Conservation (phyloP, 2,888 invertebrate species). For the Osedax fenrisi region DNA sequence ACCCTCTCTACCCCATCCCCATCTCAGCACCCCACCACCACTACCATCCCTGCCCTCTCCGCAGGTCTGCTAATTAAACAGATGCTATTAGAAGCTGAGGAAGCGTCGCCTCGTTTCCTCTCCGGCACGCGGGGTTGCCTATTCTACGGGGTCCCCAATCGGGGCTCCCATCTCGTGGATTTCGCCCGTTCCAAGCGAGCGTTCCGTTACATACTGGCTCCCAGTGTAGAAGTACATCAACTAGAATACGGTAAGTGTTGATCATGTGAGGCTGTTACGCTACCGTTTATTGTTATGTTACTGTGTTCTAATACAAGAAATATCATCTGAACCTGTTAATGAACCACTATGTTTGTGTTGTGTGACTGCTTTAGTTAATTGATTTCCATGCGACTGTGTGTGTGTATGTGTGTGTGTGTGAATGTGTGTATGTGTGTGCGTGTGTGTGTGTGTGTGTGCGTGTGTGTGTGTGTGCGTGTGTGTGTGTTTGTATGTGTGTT, state of each 20-base stretch:
- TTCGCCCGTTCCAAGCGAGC: conserved; percentile 58
- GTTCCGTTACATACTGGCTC: conserved; percentile 68
- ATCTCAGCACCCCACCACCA: background rate
- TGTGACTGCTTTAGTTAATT: too few species aligned
- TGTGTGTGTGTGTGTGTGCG: too few species aligned
- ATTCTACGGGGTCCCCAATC: conserved; percentile 80
- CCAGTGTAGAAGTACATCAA: conserved; percentile 74
- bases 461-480: too few species aligned
- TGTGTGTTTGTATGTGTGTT: too few species aligned
- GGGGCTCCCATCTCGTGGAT: conserved; percentile 63
- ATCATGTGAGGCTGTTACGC: background rate
- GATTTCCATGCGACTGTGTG: too few species aligned
- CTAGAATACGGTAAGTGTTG: conserved; percentile 62
- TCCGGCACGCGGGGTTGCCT: conserved; percentile 63
- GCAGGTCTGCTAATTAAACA: conserved; percentile 69
- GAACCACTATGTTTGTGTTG: too few species aligned
- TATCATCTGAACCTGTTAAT: too few species aligned
- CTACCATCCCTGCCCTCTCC: background rate
- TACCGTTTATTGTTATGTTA: background rate
- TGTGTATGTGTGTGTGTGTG: too few species aligned
- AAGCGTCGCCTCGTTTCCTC: background rate
- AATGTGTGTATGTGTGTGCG: too few species aligned
- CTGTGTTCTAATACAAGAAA: too few species aligned
- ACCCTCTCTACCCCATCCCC: background rate
- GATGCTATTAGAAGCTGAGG: conserved; percentile 56